Base-by-base conservation (phyloP, 2,888 invertebrate genomes). In the Scaptomyza caliginosa region DNA sequence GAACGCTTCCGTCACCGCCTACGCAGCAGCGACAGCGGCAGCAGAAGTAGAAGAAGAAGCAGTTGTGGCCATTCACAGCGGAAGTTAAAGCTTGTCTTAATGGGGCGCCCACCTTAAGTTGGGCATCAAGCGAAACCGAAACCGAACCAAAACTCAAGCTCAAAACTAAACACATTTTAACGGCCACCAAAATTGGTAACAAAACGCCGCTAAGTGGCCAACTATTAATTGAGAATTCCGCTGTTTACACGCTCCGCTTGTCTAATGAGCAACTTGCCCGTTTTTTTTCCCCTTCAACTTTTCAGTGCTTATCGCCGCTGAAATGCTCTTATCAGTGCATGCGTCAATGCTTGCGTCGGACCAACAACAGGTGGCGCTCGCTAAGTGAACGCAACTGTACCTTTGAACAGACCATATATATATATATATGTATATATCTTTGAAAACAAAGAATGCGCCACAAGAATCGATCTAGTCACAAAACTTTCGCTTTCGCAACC, bases 241-340 rank as follows among this genome's bases (percentile, higher is more conserved):
- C 70, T 82, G 80, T 83, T 83, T 83, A 83, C 83, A 83, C 83
- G 86, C 83, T 83, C 70, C 77, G 83, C 74, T 83, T 82, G 62
- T 62, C 85, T 83, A 83, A 83, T 83, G 79, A 85, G 82, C 48
- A 32, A 19, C 7, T 2, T 30, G 1, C 39, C 11, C 13, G n/a
- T n/a, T n/a, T n/a, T n/a, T n/a, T n/a, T n/a, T 2, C 13, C 0
- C 26, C 34, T 0, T 0, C 10, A 34, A 2, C 26, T 2, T 13
- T n/a, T 38, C 28, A 13, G 13, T 42, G 26, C 64, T 56, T 55
- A 64, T 56, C 67, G 19, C 7, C 13, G 21, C 49, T 58, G 49
- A 38, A 50, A 59, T 32, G 2, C 13, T n/a, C 2, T 32, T 32
- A 32, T 32, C 32, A 59, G 62, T 28, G 8, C 8, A 4, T 16